phyloP scores from a whole-genome alignment of 2,797 vertebrate genomes.

The Euphonia xanthogaster region DNA sequence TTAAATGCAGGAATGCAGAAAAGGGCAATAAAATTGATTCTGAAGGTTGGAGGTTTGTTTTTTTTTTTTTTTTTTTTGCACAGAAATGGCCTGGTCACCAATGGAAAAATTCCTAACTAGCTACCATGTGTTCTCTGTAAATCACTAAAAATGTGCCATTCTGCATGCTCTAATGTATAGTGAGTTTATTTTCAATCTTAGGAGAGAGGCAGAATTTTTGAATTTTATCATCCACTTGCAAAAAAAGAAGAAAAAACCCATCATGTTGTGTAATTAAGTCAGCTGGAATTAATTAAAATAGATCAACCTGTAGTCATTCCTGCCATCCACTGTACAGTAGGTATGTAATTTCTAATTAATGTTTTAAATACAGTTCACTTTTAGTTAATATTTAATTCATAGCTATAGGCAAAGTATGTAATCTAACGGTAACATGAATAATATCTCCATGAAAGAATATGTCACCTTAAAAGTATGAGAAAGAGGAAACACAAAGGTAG shows the following conservation, averaged over 20 bases:
- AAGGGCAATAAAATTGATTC: not conserved
- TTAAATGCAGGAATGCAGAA: not conserved
- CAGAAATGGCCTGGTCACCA: not conserved
- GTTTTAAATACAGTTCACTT: constrained; percentile 66
- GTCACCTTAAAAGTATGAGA: not conserved
- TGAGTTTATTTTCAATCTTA: not conserved
- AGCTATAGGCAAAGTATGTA: constrained; percentile 43
- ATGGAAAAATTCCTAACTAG: not conserved
- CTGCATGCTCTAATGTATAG: not conserved
- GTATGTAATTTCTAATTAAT: constrained; percentile 65
- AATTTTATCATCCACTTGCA: not conserved
- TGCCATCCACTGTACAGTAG: constrained; percentile 18
- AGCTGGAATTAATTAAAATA: constrained; percentile 55
- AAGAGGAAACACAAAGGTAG: not conserved
- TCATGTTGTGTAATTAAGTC: constrained; percentile 38
- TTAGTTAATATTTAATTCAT: constrained; percentile 70
- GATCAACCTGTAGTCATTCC: constrained; percentile 20
- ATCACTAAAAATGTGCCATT: not conserved
- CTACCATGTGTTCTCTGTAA: not conserved
- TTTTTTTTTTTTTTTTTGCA: not conserved
- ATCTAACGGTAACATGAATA: not conserved
- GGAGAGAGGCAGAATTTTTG: not conserved
- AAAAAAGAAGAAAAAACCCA: not conserved
- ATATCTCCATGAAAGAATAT: constrained; percentile 36
- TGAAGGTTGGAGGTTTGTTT: not conserved